Conservation (phyloP, 2,113 vertebrate species). For the Cyanoramphus novaezelandiae region DNA sequence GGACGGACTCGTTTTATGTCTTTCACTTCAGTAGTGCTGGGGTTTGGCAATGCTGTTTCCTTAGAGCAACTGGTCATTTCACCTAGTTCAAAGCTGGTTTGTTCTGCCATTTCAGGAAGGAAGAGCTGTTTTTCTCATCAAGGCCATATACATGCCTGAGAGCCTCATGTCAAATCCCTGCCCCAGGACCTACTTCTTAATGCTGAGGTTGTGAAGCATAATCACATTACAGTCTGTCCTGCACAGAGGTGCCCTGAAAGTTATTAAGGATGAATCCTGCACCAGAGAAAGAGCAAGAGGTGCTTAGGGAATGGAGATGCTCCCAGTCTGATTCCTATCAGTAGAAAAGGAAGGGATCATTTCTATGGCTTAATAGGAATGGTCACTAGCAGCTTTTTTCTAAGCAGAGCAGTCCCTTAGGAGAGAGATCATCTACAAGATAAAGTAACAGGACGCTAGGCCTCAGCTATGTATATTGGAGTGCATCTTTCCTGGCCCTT, state of each 20-base stretch:
- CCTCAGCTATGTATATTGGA: neutral
- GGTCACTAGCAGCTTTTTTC: neutral
- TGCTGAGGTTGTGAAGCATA: slow-evolving; percentile 4
- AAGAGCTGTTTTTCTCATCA: neutral
- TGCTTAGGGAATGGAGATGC: neutral
- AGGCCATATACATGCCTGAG: neutral
- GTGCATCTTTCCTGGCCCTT: neutral
- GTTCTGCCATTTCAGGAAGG: slow-evolving; percentile 3
- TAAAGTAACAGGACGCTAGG: neutral
- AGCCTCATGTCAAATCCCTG: neutral
- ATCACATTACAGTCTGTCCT: slow-evolving; percentile 33
- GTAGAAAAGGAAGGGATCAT: neutral
- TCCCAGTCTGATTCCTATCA: neutral
- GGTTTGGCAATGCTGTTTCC: neutral
- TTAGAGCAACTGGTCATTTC: neutral
- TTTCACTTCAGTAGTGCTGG: neutral
- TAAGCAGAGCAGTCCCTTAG: neutral
- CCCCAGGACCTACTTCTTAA: neutral
- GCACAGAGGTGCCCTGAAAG: neutral
- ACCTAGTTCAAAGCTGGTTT: slow-evolving; percentile 5
- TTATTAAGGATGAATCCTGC: neutral
- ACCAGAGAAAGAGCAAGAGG: neutral
- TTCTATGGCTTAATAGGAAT: neutral
- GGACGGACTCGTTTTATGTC: neutral
- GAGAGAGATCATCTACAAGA: neutral